Base-by-base conservation (phyloP, 1,140 invertebrate genomes). In the Solen grandis region DNA sequence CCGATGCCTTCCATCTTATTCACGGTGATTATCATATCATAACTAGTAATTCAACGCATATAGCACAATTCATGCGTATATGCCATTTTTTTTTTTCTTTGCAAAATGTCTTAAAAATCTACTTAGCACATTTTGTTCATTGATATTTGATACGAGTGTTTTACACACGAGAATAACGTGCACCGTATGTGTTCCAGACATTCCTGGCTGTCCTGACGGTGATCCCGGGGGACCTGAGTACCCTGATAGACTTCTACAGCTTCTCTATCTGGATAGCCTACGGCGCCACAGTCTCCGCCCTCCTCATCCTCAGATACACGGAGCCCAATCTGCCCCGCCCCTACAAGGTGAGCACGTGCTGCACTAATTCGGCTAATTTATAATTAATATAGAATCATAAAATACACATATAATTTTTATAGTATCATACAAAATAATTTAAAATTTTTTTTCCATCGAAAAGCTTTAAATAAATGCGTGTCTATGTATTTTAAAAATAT, bases 1-100 rank as follows among this genome's bases (percentile, higher is more conserved):
- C 97, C 97, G 5, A 95, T 97, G 59, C 96, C 97, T 41, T 96
- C 97, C 1, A 93, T 98, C 76, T 94, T 98, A 85, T 97, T 98
- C 92, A 94, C 98, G 93, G 97, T 98, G 93, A 94, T 94, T 93
- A 82, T 10, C 2, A 13, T 2, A n/a, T 55, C 16, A 8, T 46
- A 10, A 46, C 19, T 19, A 10, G 41, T 46, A 8, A 46, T 46
- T 46, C 8, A 10, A 10, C 41, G 8, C 19, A 19, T 46, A 46
- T 10, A 8, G 8, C 8, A 10, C 41, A 46, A 46, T 19, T 10
- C 41, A 46, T 8, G 19, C 8, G 19, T 46, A 19, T 46, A 46
- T 46, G 19, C 41, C 41, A 46, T 19, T 46, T 46, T 46, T 46
- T 19, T 46, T 46, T 46, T 8, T 46, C 41, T 46, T 46, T 46